Percentiles rank a stretch among this genome's conserved stretches.
Conservation (phyloP, 2,888 invertebrate species). For the Clitarchus hookeri region DNA sequence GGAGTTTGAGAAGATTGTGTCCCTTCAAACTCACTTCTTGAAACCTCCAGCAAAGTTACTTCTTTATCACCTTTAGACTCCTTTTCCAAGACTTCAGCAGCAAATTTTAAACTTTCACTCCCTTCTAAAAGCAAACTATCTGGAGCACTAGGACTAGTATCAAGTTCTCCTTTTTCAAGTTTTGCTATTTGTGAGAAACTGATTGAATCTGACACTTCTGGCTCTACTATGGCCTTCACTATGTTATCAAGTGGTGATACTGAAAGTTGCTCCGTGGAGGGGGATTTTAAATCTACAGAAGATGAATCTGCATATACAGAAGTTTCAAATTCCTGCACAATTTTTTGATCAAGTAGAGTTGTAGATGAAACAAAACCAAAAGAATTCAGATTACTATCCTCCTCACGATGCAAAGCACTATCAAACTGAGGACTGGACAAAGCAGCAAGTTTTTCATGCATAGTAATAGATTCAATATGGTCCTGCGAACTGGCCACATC, state of each 20-base stretch:
- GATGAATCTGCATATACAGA: background rate
- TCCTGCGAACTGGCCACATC: background rate
- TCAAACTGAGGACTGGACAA: too few species aligned
- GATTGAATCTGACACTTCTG: background rate
- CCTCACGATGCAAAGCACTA: too few species aligned
- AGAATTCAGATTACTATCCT: too few species aligned
- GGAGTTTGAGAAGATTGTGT: constrained; percentile 40
- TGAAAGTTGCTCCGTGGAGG: background rate
- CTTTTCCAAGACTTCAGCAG: background rate
- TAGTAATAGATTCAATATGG: background rate
- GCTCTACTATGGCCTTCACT: background rate
- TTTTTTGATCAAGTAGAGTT: background rate
- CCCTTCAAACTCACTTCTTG: background rate
- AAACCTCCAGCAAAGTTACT: background rate
- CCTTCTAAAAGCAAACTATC: background rate
- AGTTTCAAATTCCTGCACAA: background rate
- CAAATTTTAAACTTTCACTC: background rate
- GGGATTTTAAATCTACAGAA: background rate
- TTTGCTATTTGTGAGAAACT: background rate
- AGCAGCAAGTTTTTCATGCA: too few species aligned
- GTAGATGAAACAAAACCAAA: background rate
- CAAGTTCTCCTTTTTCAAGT: background rate
- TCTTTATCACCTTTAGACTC: background rate
- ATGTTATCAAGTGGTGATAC: background rate
- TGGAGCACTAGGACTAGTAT: background rate